Evolutionary conservation across 2,888 invertebrate species (phyloP), one percentile per base, ranked within the genome.

Genomic region (Drosophila quinaria): DNA sequence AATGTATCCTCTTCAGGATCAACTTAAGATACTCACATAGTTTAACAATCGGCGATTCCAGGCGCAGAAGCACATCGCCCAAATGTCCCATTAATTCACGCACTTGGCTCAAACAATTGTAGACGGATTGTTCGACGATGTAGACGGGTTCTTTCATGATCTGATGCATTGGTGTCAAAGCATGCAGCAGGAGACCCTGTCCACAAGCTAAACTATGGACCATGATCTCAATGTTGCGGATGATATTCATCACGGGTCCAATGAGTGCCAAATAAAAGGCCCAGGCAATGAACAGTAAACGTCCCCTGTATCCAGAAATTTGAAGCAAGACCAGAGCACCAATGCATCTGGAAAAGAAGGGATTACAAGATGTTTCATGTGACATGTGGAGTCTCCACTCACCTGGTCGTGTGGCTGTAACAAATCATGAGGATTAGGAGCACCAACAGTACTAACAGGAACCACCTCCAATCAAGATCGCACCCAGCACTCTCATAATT

Each of bases 231-330:
- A 95, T 94, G 89, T 97, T 97, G 84, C 94, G 94, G 5, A 96
- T 87, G 0, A 95, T 95, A 87, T 97, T 97, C 54, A 94, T 95
- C 0, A 95, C 95, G 0, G 97, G 97, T 1, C 97, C 97, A 0
- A 95, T 95, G 4, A 96, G 91, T 0, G 96, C 95, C 17, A 97
- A 91, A 3, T 97, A 94, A 59, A 96, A 94, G 0, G 96, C 96
- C 78, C 96, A 95, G 1, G 96, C 96, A 13, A 97, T 94, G 10
- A 97, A 85, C 0, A 96, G 95, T 74, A 96, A 95, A 13, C 97
- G 93, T 6, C 97, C 97, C 25, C 95, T 94, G 41, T 95, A 95
- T 1, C 96, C 96, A 91, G 96, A 96, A 80, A 97, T 94, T 79
- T 96, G 96, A 0, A 96, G 96, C 59, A 97, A 91, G 1, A 95